These are phyloP conservation scores for Boloria selene DNA, from an alignment of 2,888 invertebrate species.

Conservation along the genomic window DNA sequence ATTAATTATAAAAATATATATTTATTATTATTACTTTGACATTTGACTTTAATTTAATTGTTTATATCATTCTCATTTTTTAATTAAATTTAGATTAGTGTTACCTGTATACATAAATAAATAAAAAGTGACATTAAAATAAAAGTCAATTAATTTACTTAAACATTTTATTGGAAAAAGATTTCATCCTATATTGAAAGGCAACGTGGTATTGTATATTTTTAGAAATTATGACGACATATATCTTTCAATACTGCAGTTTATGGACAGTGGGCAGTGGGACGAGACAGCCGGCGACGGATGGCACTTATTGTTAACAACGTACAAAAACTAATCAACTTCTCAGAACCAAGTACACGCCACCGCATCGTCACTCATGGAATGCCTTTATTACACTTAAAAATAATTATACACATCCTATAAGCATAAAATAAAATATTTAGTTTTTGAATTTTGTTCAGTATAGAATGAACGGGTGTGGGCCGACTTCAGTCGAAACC, in stretches of 20 bases:
- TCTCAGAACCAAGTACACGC: slow-evolving; percentile 63
- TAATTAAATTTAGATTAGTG: not conserved
- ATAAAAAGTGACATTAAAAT: slow-evolving; percentile 25
- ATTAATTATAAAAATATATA: too few species aligned
- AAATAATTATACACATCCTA: slow-evolving; percentile 69
- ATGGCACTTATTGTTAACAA: slow-evolving; percentile 71
- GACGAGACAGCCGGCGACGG: slow-evolving; percentile 50
- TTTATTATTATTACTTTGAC: too few species aligned
- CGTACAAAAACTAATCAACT: slow-evolving; percentile 52
- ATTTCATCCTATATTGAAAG: slow-evolving; percentile 79
- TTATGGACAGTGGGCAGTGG: slow-evolving; percentile 29
- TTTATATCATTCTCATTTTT: too few species aligned
- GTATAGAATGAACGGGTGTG: slow-evolving; percentile 40
- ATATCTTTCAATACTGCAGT: slow-evolving; percentile 52
- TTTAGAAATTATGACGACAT: slow-evolving; percentile 67
- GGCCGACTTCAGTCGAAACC: slow-evolving; percentile 19
- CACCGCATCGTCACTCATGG: slow-evolving; percentile 74
- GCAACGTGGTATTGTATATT: slow-evolving; percentile 81
- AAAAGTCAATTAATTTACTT: slow-evolving; percentile 58
- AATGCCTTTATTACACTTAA: slow-evolving; percentile 79
- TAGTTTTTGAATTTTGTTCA: slow-evolving; percentile 61
- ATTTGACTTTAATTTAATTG: too few species aligned
- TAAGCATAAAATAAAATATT: slow-evolving; percentile 65
- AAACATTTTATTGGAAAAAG: slow-evolving; percentile 82
- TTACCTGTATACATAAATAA: not conserved